phyloP scores from a whole-genome alignment of 2,888 invertebrate genomes.

The Glyphotaelius pellucidus region DNA sequence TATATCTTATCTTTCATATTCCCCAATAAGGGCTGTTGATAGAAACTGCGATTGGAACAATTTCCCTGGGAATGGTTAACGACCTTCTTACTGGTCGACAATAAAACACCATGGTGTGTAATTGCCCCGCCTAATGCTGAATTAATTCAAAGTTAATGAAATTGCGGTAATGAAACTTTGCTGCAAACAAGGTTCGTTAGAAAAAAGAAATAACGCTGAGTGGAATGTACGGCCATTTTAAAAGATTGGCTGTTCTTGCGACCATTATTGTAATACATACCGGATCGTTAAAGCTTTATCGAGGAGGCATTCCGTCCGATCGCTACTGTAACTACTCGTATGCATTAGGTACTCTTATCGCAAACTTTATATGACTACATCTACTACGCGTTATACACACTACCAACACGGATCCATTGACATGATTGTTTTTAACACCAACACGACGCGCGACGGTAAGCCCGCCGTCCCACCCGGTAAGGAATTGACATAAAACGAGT shows the following conservation, averaged over 20 bases:
- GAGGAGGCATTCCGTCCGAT: background rate
- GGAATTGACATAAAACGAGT: no score
- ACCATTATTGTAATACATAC: constrained; percentile 35
- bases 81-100: constrained; percentile 5
- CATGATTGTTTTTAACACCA: background rate
- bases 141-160: constrained; percentile 46
- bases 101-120: constrained; percentile 22
- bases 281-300: constrained; percentile 25
- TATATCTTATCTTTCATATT: background rate
- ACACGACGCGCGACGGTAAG: background rate
- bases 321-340: background rate
- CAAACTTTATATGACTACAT: background rate
- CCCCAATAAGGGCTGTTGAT: background rate
- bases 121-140: constrained; percentile 30
- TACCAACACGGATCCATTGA: background rate
- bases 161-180: constrained; percentile 32
- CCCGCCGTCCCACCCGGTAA: no score
- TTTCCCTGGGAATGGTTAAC: background rate
- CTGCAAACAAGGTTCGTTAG: constrained; percentile 36
- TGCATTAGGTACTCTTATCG: constrained; percentile 14
- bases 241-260: constrained; percentile 26
- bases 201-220: constrained; percentile 35
- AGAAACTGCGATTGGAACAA: background rate
- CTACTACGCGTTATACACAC: background rate
- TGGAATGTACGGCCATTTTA: constrained; percentile 37